Percentiles rank a stretch among this genome's conserved stretches.
Evolutionary conservation across 1,140 invertebrate genomes (phyloP).

Genomic region (Cryptotermes secundus): DNA sequence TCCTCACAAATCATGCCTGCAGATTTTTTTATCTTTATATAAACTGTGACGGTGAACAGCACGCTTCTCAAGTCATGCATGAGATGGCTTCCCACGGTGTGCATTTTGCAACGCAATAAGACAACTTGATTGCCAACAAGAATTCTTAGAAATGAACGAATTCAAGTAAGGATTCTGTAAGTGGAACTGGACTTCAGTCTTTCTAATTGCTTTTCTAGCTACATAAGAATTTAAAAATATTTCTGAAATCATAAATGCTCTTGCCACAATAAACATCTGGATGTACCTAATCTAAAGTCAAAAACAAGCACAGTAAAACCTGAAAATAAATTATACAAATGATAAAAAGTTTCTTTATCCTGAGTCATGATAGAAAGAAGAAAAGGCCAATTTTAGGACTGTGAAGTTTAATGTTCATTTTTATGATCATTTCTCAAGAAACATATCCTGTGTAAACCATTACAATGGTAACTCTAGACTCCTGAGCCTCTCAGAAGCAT

Average conservation of each 20-base stretch:
- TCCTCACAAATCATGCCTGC: neutral
- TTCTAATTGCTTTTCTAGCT: neutral
- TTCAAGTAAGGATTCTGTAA: neutral
- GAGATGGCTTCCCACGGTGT: slow-evolving; percentile 7
- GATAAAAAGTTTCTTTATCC: neutral
- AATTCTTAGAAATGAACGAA: neutral
- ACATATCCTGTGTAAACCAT: neutral
- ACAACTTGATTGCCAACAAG: neutral
- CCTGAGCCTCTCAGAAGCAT: neutral
- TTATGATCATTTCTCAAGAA: neutral
- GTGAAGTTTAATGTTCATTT: neutral
- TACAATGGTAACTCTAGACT: neutral
- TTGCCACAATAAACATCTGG: neutral
- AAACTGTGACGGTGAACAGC: neutral
- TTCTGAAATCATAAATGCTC: neutral
- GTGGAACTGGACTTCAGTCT: neutral
- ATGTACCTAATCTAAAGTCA: neutral
- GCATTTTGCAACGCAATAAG: slow-evolving; percentile 5
- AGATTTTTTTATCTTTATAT: neutral
- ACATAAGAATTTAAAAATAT: neutral
- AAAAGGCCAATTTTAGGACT: neutral
- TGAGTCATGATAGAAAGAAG: neutral
- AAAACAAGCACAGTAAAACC: neutral
- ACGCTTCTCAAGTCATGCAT: slow-evolving; percentile 2
- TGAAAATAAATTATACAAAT: neutral